phyloP scores from a whole-genome alignment of 2,113 vertebrate species.

The Scomber colias region DNA sequence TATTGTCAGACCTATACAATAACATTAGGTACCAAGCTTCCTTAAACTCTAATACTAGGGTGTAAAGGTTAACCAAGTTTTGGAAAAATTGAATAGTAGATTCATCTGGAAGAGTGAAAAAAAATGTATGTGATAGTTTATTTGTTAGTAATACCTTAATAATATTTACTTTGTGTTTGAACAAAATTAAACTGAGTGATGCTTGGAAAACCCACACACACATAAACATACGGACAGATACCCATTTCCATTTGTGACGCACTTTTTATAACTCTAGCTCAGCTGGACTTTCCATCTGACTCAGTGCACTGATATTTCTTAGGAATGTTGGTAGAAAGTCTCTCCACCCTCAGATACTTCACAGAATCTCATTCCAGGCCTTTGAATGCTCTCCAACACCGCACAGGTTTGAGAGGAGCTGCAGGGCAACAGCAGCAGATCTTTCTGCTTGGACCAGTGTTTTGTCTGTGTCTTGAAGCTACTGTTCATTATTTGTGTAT shows the following conservation, averaged over 20 bases:
- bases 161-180: too few species aligned
- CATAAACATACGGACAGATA: background rate
- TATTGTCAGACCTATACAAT: too few species aligned
- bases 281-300: conserved; percentile 45
- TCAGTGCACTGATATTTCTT: conserved; percentile 20
- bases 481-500: background rate
- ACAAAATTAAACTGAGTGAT: background rate
- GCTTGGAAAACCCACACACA: background rate
- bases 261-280: background rate
- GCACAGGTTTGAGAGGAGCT: background rate
- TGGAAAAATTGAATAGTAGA: too few species aligned
- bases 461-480: background rate
- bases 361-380: conserved; percentile 21
- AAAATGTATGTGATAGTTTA: too few species aligned
- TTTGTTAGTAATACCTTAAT: too few species aligned
- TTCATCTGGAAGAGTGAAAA: too few species aligned
- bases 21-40: background rate
- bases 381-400: background rate
- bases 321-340: conserved; percentile 13
- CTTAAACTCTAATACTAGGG: background rate
- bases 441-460: background rate
- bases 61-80: too few species aligned
- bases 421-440: conserved; percentile 5
- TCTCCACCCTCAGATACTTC: conserved; percentile 31
- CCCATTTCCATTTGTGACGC: background rate